A percentile compares a stretch with the other conserved stretches of the same genome.
These are phyloP conservation scores for Tolypeutes matacus DNA, from an alignment of 2,797 vertebrate species.

Conservation along the genomic window DNA sequence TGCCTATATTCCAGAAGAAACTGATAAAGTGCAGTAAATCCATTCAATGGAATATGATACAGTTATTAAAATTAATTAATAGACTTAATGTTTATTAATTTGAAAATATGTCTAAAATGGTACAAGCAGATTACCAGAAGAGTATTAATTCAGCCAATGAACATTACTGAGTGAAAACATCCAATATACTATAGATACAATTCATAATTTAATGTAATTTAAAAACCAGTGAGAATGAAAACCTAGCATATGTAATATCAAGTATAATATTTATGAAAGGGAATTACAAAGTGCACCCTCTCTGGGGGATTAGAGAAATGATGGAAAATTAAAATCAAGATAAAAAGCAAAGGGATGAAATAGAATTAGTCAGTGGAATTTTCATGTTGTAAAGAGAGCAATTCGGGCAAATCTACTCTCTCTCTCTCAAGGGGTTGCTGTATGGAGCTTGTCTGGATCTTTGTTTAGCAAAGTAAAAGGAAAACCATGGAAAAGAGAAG, in stretches of 20 bases:
- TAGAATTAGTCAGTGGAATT: not conserved
- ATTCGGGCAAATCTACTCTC: not conserved
- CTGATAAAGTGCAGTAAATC: not conserved
- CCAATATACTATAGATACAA: not conserved
- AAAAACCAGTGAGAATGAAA: not conserved
- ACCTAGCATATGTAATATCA: not conserved
- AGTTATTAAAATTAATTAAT: not conserved
- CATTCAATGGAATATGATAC: not conserved
- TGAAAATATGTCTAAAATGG: not conserved
- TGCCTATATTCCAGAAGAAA: not conserved
- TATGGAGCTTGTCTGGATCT: not conserved
- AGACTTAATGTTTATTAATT: not conserved
- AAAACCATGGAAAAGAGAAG: not conserved
- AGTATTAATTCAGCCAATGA: not conserved
- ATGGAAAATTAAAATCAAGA: slow-evolving; percentile 9
- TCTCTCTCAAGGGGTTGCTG: not conserved
- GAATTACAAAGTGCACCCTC: not conserved
- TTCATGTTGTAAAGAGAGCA: not conserved
- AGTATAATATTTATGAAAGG: not conserved
- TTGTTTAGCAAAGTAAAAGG: not conserved
- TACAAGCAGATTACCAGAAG: not conserved
- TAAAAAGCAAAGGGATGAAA: not conserved
- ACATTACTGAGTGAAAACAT: not conserved
- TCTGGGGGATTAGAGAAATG: not conserved
- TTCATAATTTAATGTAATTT: not conserved